phyloP scores from a whole-genome alignment of 1,140 invertebrate species.

The Euwallacea fornicatus region DNA sequence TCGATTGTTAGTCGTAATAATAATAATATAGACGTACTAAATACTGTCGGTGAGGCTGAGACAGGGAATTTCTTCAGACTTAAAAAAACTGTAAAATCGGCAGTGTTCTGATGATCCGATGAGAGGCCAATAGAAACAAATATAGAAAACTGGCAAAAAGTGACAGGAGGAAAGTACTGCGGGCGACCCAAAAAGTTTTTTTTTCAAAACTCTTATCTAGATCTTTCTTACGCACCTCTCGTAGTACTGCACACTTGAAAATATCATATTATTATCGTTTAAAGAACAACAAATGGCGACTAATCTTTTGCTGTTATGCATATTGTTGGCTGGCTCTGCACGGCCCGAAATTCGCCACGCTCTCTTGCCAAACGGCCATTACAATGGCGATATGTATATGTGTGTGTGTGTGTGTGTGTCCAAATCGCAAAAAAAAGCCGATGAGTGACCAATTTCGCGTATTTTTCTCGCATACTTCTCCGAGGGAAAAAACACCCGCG shows the following conservation, averaged over 20 bases:
- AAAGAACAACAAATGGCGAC: not conserved
- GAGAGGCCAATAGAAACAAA: not conserved
- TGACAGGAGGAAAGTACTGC: too few species aligned
- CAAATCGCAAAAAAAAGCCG: not conserved
- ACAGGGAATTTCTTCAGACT: conserved; percentile 14
- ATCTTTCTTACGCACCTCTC: not conserved
- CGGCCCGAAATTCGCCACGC: not conserved
- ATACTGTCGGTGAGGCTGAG: conserved; percentile 19
- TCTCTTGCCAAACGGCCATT: not conserved
- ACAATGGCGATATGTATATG: too few species aligned
- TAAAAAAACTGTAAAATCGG: conserved; percentile 27
- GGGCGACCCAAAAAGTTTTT: too few species aligned
- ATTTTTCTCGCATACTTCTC: not conserved
- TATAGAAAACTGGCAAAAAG: too few species aligned
- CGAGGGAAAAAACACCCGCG: not conserved
- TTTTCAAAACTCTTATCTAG: not conserved
- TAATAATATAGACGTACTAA: conserved; percentile 11
- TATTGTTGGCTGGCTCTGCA: too few species aligned
- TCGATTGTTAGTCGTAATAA: too few species aligned
- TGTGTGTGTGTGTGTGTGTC: too few species aligned
- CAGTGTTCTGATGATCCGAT: conserved; percentile 21
- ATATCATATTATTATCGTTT: conserved; percentile 1
- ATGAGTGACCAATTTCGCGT: not conserved
- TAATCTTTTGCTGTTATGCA: not conserved
- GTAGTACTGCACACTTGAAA: not conserved